phyloP scores from a whole-genome alignment of 2,888 invertebrate species.

The Drosophila recens region DNA sequence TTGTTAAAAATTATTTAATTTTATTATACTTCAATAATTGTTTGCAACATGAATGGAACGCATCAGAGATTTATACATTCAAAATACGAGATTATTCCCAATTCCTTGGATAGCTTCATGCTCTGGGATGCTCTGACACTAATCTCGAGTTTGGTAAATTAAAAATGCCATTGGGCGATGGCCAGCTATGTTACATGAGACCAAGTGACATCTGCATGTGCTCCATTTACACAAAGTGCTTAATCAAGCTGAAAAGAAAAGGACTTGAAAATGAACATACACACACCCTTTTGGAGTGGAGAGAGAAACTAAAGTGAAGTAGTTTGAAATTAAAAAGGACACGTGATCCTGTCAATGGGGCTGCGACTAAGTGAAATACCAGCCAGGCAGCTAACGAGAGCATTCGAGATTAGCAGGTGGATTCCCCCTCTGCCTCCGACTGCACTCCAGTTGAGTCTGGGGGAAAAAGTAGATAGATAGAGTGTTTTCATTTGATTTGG shows the following conservation, averaged over 20 bases:
- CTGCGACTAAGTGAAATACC: conserved; percentile 67
- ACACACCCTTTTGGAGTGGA: conserved; percentile 14
- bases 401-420: conserved; percentile 64
- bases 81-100: conserved; percentile 33
- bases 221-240: conserved; percentile 81
- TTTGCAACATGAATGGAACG: conserved; percentile 49
- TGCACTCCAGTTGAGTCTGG: conserved; percentile 1
- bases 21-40: conserved; percentile 75
- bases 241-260: conserved; percentile 78
- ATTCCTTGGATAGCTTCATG: not conserved
- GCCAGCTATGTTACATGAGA: conserved; percentile 9
- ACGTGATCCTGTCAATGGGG: conserved; percentile 71
- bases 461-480: not conserved
- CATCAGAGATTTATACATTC: conserved; percentile 42
- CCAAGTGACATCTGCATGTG: conserved; percentile 65
- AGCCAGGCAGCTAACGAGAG: conserved; percentile 36
- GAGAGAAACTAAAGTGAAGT: conserved; percentile 74
- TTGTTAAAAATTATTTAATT: conserved; percentile 76
- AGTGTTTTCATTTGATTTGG: conserved; percentile 74
- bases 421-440: not conserved
- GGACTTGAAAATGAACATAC: conserved; percentile 59
- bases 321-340: conserved; percentile 81
- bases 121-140: conserved; percentile 9
- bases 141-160: conserved; percentile 58
- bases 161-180: conserved; percentile 71